Base-by-base conservation (phyloP, 2,888 invertebrate genomes). In the Eupithecia exiguata region DNA sequence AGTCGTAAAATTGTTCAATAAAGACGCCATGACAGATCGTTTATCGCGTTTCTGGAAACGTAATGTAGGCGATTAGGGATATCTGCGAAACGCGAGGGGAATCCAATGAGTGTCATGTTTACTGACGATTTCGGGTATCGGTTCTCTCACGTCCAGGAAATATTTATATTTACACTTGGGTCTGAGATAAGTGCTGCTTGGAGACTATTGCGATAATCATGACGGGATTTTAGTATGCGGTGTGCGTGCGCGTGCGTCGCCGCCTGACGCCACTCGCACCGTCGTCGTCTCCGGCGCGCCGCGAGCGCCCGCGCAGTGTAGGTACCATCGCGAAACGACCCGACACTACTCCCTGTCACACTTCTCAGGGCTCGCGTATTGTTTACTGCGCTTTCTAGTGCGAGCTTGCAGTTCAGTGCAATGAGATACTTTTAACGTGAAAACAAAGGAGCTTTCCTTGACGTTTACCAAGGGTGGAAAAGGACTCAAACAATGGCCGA, bases 211-310 rank as follows among this genome's bases (percentile, higher is more conserved):
- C 91, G 90, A 92, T 92, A 87, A 90, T 91, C 87, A 89, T 89
- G 89, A 82, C 87, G 76, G 81, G 86, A 84, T 88, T 89, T 94
- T 94, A 94, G 93, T 94, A 94, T 94, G 91, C 94, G 90, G 86
- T 87, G 87, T 86, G 93, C 90, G 93, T 93, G 90, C 92, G 92
- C 85, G 80, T 80, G 84, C 89, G 92, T 84, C 87, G 92, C 88
- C 87, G 86, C 74, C 84, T 88, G 93, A 91, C 92, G 93, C 92
- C 92, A 90, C 80, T 79, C 70, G 80, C 85, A 16, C 12, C 84
- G 83, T 83, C 84, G 21, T 72, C 68, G 65, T 83, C 84, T 35
- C 75, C 68, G 65, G 49, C 72, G 67, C 25, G 58, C 46, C 49
- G 65, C 84, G 83, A 82, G 82, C 84, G 84, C 80, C 79, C 82